Evolutionary conservation across 2,888 invertebrate species (phyloP).

Genomic region (Myathropa florea): DNA sequence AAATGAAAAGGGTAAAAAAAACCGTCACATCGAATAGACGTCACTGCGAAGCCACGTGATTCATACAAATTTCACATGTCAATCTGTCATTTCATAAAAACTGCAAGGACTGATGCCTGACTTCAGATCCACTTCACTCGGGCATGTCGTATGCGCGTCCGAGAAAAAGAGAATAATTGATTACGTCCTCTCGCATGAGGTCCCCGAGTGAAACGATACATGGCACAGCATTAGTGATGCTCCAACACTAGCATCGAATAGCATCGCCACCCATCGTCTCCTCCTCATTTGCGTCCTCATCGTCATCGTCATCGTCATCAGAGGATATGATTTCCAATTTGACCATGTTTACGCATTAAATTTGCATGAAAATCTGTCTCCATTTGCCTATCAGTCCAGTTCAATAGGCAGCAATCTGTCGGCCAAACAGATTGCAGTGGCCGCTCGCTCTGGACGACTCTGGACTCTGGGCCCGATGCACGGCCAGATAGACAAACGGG

Average conservation of each 20-base stretch:
- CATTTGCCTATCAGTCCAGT: conserved; percentile 77
- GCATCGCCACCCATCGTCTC: neutral
- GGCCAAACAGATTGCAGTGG: conserved; percentile 61
- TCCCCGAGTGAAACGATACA: neutral
- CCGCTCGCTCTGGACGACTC: neutral
- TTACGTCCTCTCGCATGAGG: conserved; percentile 36
- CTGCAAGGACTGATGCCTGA: conserved; percentile 24
- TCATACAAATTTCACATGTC: conserved; percentile 42
- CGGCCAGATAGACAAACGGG: neutral
- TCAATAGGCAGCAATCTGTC: conserved; percentile 71
- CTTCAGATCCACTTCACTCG: neutral
- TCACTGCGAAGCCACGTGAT: neutral
- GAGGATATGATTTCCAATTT: conserved; percentile 80
- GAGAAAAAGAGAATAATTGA: conserved; percentile 64
- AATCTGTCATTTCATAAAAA: conserved; percentile 46
- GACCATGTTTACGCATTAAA: conserved; percentile 80
- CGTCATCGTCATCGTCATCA: conserved; percentile 11
- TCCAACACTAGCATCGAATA: neutral
- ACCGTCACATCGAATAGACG: no score
- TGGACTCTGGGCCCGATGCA: neutral
- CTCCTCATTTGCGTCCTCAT: neutral
- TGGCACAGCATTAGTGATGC: conserved; percentile 4
- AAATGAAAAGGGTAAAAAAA: no score
- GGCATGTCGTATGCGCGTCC: neutral
- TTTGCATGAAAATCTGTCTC: conserved; percentile 81